phyloP scores from a whole-genome alignment of 2,113 vertebrate genomes.

The Austrofundulus limnaeus region DNA sequence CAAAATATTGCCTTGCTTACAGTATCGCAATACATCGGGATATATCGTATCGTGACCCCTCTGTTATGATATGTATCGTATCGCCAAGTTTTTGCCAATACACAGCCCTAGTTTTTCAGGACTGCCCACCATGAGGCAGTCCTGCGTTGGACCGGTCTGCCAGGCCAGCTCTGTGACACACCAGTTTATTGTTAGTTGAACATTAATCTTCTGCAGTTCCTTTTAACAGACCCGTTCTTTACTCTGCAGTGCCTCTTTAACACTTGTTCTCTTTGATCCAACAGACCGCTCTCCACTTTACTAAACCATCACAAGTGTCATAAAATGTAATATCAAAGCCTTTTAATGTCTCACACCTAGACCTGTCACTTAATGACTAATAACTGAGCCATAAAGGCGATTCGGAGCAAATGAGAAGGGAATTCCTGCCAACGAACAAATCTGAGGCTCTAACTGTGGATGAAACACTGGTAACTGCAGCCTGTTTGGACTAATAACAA shows the following conservation, averaged over 20 bases:
- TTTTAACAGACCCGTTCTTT: slow-evolving; percentile 1
- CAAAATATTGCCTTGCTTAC: too few relatives aligned
- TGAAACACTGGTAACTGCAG: background rate
- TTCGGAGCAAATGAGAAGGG: slow-evolving; percentile 29
- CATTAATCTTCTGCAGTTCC: slow-evolving; percentile 58
- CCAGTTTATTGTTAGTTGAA: slow-evolving; percentile 60
- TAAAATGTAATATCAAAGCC: slow-evolving; percentile 50
- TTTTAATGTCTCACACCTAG: slow-evolving; percentile 55
- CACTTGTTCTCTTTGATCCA: slow-evolving; percentile 19
- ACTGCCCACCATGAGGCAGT: background rate
- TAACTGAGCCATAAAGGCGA: slow-evolving; percentile 43
- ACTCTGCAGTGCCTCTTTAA: background rate
- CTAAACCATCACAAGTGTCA: slow-evolving; percentile 43
- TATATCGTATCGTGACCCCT: too few relatives aligned
- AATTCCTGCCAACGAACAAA: slow-evolving; percentile 38
- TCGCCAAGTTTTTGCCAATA: too few relatives aligned
- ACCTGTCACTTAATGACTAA: slow-evolving; percentile 51
- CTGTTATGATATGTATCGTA: too few relatives aligned
- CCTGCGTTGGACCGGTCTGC: background rate
- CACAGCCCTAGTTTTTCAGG: background rate
- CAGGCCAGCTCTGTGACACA: slow-evolving; percentile 24
- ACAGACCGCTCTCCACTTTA: slow-evolving; percentile 20
- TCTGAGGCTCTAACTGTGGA: slow-evolving; percentile 26
- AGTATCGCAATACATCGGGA: too few relatives aligned
- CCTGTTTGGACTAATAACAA: background rate